These are phyloP conservation scores for Horisme vitalbata DNA, from an alignment of 2,888 invertebrate species.

Conservation along the genomic window DNA sequence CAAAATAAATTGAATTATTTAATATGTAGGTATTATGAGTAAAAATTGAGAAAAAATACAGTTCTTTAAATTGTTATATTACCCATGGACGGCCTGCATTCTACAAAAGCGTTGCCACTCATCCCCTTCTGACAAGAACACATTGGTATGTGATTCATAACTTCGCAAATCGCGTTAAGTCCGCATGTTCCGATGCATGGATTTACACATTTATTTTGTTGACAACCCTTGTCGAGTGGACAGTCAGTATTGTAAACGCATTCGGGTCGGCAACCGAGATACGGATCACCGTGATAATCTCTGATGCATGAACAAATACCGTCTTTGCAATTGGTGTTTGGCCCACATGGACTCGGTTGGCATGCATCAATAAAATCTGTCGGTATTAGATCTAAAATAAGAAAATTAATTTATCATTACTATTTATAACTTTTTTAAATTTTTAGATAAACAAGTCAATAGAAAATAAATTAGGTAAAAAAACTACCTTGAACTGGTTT, in stretches of 20 bases:
- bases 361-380: slow-evolving; percentile 74
- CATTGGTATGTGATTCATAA: slow-evolving; percentile 88
- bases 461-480: background rate
- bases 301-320: slow-evolving; percentile 84
- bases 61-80: too few relatives aligned
- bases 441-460: background rate
- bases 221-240: slow-evolving; percentile 84
- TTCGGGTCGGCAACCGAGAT: slow-evolving; percentile 87
- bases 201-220: slow-evolving; percentile 86
- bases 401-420: too few relatives aligned
- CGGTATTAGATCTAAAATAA: slow-evolving; percentile 47
- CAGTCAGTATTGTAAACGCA: slow-evolving; percentile 88
- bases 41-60: too few relatives aligned
- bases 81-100: slow-evolving; percentile 82
- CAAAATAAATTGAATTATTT: slow-evolving; percentile 34
- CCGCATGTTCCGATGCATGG: slow-evolving; percentile 89
- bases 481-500: slow-evolving; percentile 73
- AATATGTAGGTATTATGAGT: too few relatives aligned
- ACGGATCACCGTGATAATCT: slow-evolving; percentile 86
- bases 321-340: slow-evolving; percentile 82
- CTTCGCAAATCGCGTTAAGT: slow-evolving; percentile 86
- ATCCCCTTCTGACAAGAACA: slow-evolving; percentile 86
- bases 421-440: background rate
- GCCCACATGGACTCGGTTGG: slow-evolving; percentile 85
- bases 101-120: slow-evolving; percentile 86